These are phyloP conservation scores for Volucella inanis DNA, from an alignment of 2,888 invertebrate species.

Conservation along the genomic window DNA sequence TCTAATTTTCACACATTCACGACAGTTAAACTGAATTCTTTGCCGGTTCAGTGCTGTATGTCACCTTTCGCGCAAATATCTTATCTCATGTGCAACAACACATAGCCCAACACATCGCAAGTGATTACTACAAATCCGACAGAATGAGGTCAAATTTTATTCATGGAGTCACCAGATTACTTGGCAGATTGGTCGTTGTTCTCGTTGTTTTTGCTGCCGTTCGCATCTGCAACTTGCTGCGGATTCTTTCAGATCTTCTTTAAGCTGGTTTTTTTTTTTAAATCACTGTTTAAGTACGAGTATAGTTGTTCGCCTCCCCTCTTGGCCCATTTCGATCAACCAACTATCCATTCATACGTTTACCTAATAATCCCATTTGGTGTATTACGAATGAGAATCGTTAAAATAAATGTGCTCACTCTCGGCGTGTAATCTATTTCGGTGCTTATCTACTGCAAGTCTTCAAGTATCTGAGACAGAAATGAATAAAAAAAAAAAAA, in stretches of 20 bases:
- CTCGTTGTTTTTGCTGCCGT: constrained; percentile 19
- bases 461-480: not conserved
- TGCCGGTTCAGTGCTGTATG: constrained; percentile 13
- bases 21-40: constrained; percentile 38
- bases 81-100: constrained; percentile 46
- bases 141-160: constrained; percentile 74
- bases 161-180: constrained; percentile 64
- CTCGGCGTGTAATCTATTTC: constrained; percentile 70
- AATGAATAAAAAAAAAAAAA: not conserved
- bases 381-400: constrained; percentile 72
- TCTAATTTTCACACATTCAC: not conserved
- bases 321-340: not conserved
- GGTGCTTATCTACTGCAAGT: constrained; percentile 14
- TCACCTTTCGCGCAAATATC: constrained; percentile 42
- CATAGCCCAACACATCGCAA: constrained; percentile 40
- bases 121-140: constrained; percentile 72
- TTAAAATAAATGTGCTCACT: constrained; percentile 75
- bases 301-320: no score
- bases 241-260: constrained; percentile 38
- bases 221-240: constrained; percentile 48
- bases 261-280: constrained; percentile 42
- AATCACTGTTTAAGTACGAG: constrained; percentile 5
- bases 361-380: constrained; percentile 74
- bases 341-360: constrained; percentile 45
- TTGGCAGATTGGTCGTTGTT: constrained; percentile 59